phyloP scores from a whole-genome alignment of 30 jellyfish, hydroid and myxozoan species.

The Rhopilema esculentum region DNA sequence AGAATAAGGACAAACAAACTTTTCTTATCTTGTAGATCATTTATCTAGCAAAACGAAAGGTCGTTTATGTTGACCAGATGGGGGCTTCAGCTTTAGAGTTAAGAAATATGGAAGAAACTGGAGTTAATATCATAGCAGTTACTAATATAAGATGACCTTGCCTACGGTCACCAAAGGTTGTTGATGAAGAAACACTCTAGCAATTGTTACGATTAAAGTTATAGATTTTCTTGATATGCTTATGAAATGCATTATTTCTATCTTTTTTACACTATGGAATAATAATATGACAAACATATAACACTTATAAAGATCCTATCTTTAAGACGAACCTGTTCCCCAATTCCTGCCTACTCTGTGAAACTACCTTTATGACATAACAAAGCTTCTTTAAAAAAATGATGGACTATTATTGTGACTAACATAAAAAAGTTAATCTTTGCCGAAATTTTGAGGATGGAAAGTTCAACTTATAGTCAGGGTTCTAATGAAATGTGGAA shows the following conservation, averaged over 20 bases:
- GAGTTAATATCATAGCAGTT: neutral
- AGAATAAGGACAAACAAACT: neutral
- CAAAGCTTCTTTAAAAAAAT: neutral
- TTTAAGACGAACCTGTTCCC: no score
- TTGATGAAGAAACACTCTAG: no score
- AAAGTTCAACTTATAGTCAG: neutral
- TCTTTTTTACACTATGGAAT: neutral
- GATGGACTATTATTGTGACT: conserved; percentile 9
- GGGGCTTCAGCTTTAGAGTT: neutral
- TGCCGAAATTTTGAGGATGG: neutral
- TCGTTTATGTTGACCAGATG: neutral
- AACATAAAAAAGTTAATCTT: neutral
- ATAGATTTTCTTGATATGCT: no score
- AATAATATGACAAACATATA: neutral
- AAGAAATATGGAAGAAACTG: neutral
- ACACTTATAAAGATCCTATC: neutral
- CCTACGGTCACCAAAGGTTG: no score
- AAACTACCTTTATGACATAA: no score
- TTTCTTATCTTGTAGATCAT: neutral
- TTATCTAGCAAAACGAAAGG: neutral
- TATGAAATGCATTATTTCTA: no score
- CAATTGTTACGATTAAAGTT: no score
- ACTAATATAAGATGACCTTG: no score
- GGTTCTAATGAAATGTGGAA: conserved; percentile 7
- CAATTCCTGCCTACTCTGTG: no score